Evolutionary conservation across 2,113 vertebrate species (phyloP), one percentile per base, ranked within the genome.

Genomic region (Urocynchramus pylzowi): DNA sequence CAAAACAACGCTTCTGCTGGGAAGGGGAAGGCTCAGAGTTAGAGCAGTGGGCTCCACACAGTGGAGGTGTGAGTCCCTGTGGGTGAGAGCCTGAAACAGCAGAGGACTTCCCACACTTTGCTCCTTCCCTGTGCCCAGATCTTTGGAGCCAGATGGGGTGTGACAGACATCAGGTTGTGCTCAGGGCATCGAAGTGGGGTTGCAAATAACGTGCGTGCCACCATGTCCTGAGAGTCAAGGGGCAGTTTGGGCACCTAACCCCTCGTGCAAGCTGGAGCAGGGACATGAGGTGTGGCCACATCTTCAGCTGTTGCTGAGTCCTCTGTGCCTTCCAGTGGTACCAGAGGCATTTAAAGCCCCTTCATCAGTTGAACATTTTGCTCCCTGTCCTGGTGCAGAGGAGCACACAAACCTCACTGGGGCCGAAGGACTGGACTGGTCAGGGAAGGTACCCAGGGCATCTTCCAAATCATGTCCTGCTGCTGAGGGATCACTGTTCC

Each of bases 301-400:
- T 89, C 91, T 86, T 86, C 87, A 94, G 86, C 89, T 94, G 78
- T 90, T 92, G 52, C 60, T 13, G 52, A 56, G 69, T 77, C 44
- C 21, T 54, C 35, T 54, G 15, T 93, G 87, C 74, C 49, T 89
- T 91, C 87, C 81, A 91, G 84, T 0, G 17, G 87, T 90, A 77
- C 82, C 56, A 78, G 85, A 63, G 42, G 33, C 79, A 86, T 88
- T 80, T 83, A 69, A 89, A 95, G 63, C 41, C 39, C 77, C 39
- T 91, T 85, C 1, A 2, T 65, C 37, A 9, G n/a, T 49, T 0
- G 0, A 65, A 23, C 24, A 1, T 39, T 65, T 67, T 1, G 0
- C 23, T 93, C 79, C 68, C 30, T 63, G 52, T 69, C 60, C 49
- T 88, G 60, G 52, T 7, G 12, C 27, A 63, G 41, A 52, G 68